Evolutionary conservation across 2,113 vertebrate genomes (phyloP).

Genomic region (Saccopteryx leptura): DNA sequence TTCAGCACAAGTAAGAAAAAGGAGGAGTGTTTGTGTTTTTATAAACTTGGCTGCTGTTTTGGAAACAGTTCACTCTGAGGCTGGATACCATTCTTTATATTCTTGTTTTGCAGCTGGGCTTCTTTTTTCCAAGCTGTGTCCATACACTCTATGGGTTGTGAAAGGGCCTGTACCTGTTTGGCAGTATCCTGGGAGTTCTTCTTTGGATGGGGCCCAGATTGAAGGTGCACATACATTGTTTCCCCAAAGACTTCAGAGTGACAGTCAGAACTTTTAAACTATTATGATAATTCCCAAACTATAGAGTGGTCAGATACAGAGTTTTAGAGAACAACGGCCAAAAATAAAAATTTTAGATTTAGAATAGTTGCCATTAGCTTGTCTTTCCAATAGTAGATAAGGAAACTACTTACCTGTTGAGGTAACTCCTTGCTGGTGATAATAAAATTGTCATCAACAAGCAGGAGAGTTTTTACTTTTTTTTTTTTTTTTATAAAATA

Average conservation of each 20-base stretch:
- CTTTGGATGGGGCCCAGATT: background rate
- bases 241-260: background rate
- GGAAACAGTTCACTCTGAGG: background rate
- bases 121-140: background rate
- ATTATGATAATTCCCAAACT: background rate
- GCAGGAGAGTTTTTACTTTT: constrained; percentile 19
- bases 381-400: background rate
- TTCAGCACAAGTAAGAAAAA: background rate
- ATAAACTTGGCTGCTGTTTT: constrained; percentile 27
- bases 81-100: background rate
- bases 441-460: constrained; percentile 9
- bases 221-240: background rate
- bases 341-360: constrained; percentile 41
- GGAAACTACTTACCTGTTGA: constrained; percentile 2
- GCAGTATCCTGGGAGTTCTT: background rate
- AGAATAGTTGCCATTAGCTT: background rate
- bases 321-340: background rate
- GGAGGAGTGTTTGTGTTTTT: background rate
- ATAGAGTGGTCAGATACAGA: background rate
- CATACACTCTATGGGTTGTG: background rate
- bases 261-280: background rate
- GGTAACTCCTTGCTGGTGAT: background rate
- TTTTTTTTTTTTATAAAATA: constrained; percentile 31
- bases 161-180: background rate
- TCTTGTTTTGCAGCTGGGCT: background rate